phyloP scores from a whole-genome alignment of 2,797 vertebrate genomes.

The Prunella strophiata region DNA sequence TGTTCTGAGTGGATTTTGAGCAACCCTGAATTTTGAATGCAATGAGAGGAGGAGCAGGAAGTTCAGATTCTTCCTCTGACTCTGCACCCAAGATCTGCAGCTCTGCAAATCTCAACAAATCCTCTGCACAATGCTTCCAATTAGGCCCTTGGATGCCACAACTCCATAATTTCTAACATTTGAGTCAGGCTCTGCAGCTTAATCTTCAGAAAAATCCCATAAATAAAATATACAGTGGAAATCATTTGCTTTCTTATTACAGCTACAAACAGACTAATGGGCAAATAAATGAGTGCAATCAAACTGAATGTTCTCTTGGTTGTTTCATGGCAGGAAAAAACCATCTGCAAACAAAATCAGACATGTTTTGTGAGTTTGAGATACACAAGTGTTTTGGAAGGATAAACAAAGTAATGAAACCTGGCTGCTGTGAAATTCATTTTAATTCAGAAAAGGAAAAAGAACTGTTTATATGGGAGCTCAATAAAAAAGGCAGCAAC shows the following conservation, averaged over 20 bases:
- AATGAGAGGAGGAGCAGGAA: background rate
- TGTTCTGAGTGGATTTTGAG: accelerated
- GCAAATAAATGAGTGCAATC: slow-evolving; percentile 57
- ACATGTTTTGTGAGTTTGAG: slow-evolving; percentile 1
- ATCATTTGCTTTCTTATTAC: slow-evolving; percentile 50
- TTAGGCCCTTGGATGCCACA: background rate
- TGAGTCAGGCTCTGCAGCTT: background rate
- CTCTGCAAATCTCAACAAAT: background rate
- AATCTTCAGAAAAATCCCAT: background rate
- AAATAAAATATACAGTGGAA: slow-evolving; percentile 56
- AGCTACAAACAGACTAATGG: slow-evolving; percentile 51
- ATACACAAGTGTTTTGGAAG: background rate
- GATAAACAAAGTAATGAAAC: slow-evolving; percentile 57
- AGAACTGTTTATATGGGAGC: background rate
- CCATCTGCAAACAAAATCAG: slow-evolving; percentile 14
- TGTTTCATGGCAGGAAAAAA: slow-evolving; percentile 31
- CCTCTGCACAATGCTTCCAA: background rate
- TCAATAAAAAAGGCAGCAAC: background rate
- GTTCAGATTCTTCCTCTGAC: background rate
- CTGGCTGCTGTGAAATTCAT: background rate
- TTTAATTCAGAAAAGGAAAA: background rate
- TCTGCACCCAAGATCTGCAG: background rate
- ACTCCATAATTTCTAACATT: background rate
- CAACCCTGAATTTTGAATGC: background rate
- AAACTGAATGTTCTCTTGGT: slow-evolving; percentile 11